A percentile compares a stretch with the other conserved stretches of the same genome.
Evolutionary conservation across 2,888 invertebrate species (phyloP).

Genomic region (Geophilus truncorum): DNA sequence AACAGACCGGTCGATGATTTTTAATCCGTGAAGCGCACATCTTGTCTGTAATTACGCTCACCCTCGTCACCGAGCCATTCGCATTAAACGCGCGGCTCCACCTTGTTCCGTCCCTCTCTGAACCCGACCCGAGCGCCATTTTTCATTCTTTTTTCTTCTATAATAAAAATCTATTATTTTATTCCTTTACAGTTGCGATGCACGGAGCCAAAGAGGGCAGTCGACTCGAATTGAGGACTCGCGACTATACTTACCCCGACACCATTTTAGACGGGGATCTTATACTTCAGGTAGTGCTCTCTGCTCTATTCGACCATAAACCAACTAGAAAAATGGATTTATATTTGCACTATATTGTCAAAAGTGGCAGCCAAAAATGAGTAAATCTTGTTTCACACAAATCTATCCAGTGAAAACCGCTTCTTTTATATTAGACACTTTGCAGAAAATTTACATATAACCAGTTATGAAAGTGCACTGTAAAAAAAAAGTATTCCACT

Average conservation of each 20-base stretch:
- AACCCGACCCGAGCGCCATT: background rate
- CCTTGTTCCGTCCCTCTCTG: background rate
- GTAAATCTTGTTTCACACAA: too few relatives aligned
- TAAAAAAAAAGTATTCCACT: too few relatives aligned
- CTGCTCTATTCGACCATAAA: too few relatives aligned
- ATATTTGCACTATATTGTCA: too few relatives aligned
- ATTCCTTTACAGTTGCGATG: conserved; percentile 76
- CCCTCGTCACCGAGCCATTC: background rate
- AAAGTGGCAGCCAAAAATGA: too few relatives aligned
- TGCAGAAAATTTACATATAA: too few relatives aligned
- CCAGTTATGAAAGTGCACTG: too few relatives aligned
- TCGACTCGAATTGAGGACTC: conserved; percentile 54
- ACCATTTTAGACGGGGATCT: conserved; percentile 87
- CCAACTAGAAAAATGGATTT: too few relatives aligned
- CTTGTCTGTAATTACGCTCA: conserved; percentile 9
- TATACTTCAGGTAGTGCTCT: conserved; percentile 86
- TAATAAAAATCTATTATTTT: conserved; percentile 33
- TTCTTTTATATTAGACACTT: too few relatives aligned
- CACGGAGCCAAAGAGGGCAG: conserved; percentile 84
- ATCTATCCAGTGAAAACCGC: too few relatives aligned
- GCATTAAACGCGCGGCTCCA: background rate
- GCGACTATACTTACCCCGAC: conserved; percentile 80
- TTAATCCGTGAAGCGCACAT: conserved; percentile 21
- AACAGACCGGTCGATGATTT: conserved; percentile 21
- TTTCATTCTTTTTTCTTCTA: background rate